Conservation (phyloP, 1,140 invertebrate genomes). For the Drosophila arizonae region DNA sequence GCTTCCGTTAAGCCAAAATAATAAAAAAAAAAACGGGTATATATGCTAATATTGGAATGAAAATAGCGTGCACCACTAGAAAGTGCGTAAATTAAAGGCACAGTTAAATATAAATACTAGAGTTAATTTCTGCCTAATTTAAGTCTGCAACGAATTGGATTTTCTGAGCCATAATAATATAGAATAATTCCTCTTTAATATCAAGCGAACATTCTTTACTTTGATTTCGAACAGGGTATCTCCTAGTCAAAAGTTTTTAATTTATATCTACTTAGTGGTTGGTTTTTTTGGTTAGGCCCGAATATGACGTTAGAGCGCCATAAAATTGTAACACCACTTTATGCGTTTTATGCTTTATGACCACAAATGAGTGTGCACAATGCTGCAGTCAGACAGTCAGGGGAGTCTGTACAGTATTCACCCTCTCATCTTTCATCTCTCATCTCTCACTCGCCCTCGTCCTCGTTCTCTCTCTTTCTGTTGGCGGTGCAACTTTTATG, state of each 20-base stretch:
- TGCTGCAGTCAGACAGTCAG: constrained; percentile 52
- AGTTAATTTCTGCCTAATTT: too few species aligned
- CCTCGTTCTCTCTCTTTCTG: constrained; percentile 1
- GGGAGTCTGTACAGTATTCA: constrained; percentile 9
- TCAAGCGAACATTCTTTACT: too few species aligned
- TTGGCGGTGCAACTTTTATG: constrained; percentile 66
- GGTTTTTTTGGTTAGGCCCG: constrained; percentile 44
- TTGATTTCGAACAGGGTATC: constrained; percentile 23
- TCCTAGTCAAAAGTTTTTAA: neutral
- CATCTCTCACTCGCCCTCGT: neutral
- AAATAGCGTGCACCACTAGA: neutral
- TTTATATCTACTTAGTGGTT: constrained; percentile 1
- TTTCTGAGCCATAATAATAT: too few species aligned
- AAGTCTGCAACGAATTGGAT: too few species aligned
- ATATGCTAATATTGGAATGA: neutral
- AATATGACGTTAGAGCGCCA: constrained; percentile 65
- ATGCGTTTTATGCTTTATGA: constrained; percentile 81
- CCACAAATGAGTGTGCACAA: constrained; percentile 76
- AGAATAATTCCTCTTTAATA: too few species aligned
- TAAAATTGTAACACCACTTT: constrained; percentile 81
- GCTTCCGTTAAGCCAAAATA: neutral
- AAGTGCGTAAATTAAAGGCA: neutral
- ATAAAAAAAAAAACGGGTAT: constrained; percentile 2
- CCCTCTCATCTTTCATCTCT: neutral
- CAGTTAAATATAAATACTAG: too few species aligned